Evolutionary conservation across 2,797 vertebrate genomes (phyloP), one percentile per base, ranked within the genome.

Genomic region (Coendou prehensilis): DNA sequence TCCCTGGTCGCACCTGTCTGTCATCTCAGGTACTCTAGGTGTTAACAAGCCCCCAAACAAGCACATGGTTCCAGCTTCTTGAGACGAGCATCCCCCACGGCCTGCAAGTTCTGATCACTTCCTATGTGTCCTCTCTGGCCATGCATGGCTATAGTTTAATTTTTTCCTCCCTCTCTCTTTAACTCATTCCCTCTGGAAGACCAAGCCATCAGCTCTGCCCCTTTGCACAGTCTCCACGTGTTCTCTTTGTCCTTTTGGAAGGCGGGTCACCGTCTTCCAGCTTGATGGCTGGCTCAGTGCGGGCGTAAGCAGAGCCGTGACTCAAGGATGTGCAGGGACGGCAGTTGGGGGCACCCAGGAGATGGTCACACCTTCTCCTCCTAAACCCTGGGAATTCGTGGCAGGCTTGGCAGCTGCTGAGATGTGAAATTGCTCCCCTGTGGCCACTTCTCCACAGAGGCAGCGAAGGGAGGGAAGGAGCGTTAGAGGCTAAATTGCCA

Each of bases 201-300:
- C 17, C 1, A 30, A 23, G 10, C 28, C 56, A 2, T 7, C 4
- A 10, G 59, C 47, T 56, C 47, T 54, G 50, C 67, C 33, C 86
- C 14, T 50, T 9, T 54, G 15, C 6, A 8, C 17, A 0, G 20
- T 2, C 1, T 6, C 14, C 4, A 0, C 1, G 0, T 0, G 37
- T 8, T 4, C 52, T 30, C 20, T 63, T 37, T 0, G 7, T 50
- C 28, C 0, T 6, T 28, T 28, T 69, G 1, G 15, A 45, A 47
- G 13, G 5, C 6, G 0, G 9, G 4, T 5, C 2, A 2, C 41
- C 18, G 0, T 37, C 47, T n/a, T 18, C 17, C 3, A 14, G 22
- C 52, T 11, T 0, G 0, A 41, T 0, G 5, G n/a, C 64, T 26
- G 15, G 37, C 5, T 33, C 4, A 2, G 9, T 0, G n/a, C 14